These are phyloP conservation scores for Lophotis ruficrista DNA, from an alignment of 2,113 vertebrate species.

Conservation along the genomic window DNA sequence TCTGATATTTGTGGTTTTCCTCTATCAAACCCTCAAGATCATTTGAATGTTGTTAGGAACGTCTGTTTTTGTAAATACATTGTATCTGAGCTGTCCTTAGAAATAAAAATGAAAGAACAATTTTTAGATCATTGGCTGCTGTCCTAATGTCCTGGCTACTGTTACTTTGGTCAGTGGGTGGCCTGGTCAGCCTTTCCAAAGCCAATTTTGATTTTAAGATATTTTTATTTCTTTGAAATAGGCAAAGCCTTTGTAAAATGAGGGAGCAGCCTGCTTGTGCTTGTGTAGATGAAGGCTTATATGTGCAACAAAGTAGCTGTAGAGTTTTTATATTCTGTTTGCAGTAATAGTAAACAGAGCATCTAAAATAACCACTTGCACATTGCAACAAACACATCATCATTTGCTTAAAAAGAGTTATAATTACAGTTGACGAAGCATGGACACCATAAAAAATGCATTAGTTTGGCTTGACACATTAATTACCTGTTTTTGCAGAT, in stretches of 20 bases:
- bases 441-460: constrained; percentile 92
- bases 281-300: constrained; percentile 59
- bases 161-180: constrained; percentile 53
- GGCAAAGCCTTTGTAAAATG: constrained; percentile 60
- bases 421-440: constrained; percentile 92
- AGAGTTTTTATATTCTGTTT: constrained; percentile 81
- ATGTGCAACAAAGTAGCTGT: constrained; percentile 69
- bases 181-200: constrained; percentile 45
- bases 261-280: constrained; percentile 46
- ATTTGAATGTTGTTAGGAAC: neutral
- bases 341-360: constrained; percentile 84
- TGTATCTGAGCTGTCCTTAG: neutral
- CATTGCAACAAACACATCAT: constrained; percentile 89
- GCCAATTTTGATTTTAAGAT: constrained; percentile 58
- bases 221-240: constrained; percentile 63
- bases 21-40: neutral
- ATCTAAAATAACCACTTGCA: constrained; percentile 89
- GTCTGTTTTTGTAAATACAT: neutral
- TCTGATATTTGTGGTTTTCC: neutral
- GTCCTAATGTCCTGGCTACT: constrained; percentile 25
- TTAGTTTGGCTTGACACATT: constrained; percentile 94
- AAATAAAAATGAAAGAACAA: constrained; percentile 33
- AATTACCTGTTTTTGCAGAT: constrained; percentile 97
- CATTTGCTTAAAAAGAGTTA: constrained; percentile 93
- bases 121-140: constrained; percentile 11